Evolutionary conservation across 1,140 invertebrate species (phyloP), one percentile per base, ranked within the genome.

Genomic region (Cydia fagiglandana): DNA sequence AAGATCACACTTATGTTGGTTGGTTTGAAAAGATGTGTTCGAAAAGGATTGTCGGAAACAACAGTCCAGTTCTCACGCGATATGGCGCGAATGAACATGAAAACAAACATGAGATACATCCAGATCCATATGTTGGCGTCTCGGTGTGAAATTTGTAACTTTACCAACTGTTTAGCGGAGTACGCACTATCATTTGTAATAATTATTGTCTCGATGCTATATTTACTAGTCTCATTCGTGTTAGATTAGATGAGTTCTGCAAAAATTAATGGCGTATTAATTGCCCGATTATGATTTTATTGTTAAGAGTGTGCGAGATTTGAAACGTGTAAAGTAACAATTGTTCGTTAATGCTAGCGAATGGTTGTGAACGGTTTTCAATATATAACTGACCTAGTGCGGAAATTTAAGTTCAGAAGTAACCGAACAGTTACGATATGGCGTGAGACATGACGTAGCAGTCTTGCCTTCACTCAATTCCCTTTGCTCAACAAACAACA

Each of bases 71-170:
- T 92, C 91, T 91, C 91, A 92, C 91, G 91, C 82, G 88, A 86
- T 90, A 82, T 86, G 88, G 89, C 89, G 90, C 88, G 88, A 91
- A 88, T 90, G 89, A 92, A 86, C 86, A 89, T 88, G 83, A 91
- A 86, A 90, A 88, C 84, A 92, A 92, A 92, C 88, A 92, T 85
- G 83, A 83, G 87, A 88, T 91, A 87, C 82, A 92, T 92, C 91
- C 89, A 92, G 91, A 92, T 92, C 91, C 91, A 92, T 92, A 92
- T 88, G 89, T 92, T 92, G 89, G 84, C 91, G 87, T 84, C 87
- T 89, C 88, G 84, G 91, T 92, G 91, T 92, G 91, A 92, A 92
- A 91, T 91, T 88, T 92, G 86, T 91, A 92, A 88, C 91, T 92
- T 91, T 92, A 90, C 91, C 84, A 86, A 90, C 89, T 92, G 86